Evolutionary conservation across 92 coral and sea anemone species (phyloP).

Genomic region (Porites divaricata): DNA sequence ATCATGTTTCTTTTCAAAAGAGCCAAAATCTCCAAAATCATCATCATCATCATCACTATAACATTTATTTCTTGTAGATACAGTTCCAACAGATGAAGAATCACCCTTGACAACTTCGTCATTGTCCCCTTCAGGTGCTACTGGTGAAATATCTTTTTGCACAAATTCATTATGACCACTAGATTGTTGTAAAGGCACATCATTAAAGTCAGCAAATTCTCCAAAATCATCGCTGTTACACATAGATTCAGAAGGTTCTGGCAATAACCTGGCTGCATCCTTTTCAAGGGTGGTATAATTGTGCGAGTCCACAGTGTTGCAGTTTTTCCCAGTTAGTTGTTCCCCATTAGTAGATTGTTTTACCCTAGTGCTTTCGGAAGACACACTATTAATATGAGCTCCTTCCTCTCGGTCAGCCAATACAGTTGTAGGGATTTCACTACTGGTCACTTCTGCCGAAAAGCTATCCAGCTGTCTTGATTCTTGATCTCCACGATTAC

Average conservation of each 20-base stretch:
- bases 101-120: background rate
- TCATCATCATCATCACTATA: background rate
- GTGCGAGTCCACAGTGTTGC: background rate
- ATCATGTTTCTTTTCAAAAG: background rate
- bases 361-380: background rate
- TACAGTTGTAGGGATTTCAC: background rate
- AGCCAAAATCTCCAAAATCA: conserved; percentile 33
- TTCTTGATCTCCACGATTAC: background rate
- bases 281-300: background rate
- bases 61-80: background rate
- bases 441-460: background rate
- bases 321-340: background rate
- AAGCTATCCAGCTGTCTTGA: background rate
- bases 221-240: background rate
- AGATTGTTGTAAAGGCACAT: background rate
- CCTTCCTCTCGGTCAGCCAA: background rate
- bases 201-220: conserved; percentile 24
- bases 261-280: background rate
- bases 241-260: background rate
- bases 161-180: background rate
- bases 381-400: background rate
- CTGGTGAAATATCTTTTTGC: background rate
- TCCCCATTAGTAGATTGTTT: background rate
- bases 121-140: background rate
- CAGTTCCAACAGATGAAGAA: background rate